Evolutionary conservation across 2,797 vertebrate species (phyloP).

Genomic region (Pipistrellus nathusii): DNA sequence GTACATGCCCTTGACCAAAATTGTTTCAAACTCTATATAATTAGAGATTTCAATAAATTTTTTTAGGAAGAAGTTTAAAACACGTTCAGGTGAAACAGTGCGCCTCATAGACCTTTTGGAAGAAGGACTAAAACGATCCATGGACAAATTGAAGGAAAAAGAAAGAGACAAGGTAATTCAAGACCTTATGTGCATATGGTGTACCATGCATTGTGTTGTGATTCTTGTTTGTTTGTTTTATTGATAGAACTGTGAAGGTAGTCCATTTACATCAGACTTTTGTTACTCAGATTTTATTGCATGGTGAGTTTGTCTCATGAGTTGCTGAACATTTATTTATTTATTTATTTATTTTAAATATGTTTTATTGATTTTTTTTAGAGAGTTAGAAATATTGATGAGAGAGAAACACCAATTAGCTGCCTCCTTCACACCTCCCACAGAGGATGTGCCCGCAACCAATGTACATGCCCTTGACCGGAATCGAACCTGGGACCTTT

Average conservation of each 20-base stretch:
- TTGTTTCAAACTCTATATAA: conserved; percentile 34
- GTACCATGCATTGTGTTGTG: background rate
- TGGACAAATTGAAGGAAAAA: conserved; percentile 98
- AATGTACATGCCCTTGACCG: too few species aligned
- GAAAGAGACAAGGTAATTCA: conserved; percentile 94
- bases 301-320: background rate
- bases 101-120: conserved; percentile 96
- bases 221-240: background rate
- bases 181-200: background rate
- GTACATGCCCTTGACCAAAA: too few species aligned
- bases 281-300: background rate
- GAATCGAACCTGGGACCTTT: too few species aligned
- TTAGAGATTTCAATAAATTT: conserved; percentile 6
- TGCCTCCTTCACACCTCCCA: too few species aligned
- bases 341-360: background rate
- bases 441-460: too few species aligned
- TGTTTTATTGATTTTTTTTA: too few species aligned
- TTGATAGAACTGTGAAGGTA: background rate
- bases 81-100: conserved; percentile 96
- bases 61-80: conserved; percentile 98
- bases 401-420: too few species aligned
- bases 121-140: conserved; percentile 96
- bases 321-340: background rate
- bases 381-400: too few species aligned
- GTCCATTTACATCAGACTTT: background rate